phyloP scores from a whole-genome alignment of 2,113 vertebrate species.

The Pelmatolapia mariae region DNA sequence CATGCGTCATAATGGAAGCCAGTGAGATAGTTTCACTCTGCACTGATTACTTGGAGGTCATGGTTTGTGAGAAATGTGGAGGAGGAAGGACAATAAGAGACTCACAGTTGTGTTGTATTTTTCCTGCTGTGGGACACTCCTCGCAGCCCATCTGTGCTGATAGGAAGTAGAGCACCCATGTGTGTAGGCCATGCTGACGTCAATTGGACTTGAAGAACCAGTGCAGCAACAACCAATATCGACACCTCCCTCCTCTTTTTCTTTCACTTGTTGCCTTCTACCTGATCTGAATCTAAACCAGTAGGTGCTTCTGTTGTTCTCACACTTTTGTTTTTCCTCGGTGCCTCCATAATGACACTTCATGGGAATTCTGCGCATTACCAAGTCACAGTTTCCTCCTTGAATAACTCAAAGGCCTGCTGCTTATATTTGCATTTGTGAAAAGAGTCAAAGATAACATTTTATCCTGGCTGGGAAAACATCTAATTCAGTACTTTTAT shows the following conservation, averaged over 20 bases:
- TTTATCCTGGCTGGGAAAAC: background rate
- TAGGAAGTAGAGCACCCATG: constrained; percentile 46
- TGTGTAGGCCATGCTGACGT: constrained; percentile 59
- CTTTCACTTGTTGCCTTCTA: background rate
- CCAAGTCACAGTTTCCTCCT: background rate
- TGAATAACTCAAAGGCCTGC: background rate
- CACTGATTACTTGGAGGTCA: constrained; percentile 31
- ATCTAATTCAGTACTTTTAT: background rate
- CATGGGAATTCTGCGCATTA: background rate
- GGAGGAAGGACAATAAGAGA: constrained; percentile 45
- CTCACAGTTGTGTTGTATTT: constrained; percentile 41
- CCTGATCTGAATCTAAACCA: background rate
- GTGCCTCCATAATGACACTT: background rate
- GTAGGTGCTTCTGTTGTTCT: background rate
- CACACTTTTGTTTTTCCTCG: background rate
- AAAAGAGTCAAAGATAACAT: background rate
- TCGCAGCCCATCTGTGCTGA: constrained; percentile 51
- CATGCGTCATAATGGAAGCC: constrained; percentile 2
- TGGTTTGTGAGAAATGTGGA: constrained; percentile 46
- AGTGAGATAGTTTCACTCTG: background rate
- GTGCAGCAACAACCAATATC: constrained; percentile 52
- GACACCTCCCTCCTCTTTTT: background rate
- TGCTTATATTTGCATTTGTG: background rate
- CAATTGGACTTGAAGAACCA: constrained; percentile 55
- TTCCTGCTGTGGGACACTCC: constrained; percentile 41